Evolutionary conservation across 2,888 invertebrate species (phyloP).

Genomic region (Patella caerulea): DNA sequence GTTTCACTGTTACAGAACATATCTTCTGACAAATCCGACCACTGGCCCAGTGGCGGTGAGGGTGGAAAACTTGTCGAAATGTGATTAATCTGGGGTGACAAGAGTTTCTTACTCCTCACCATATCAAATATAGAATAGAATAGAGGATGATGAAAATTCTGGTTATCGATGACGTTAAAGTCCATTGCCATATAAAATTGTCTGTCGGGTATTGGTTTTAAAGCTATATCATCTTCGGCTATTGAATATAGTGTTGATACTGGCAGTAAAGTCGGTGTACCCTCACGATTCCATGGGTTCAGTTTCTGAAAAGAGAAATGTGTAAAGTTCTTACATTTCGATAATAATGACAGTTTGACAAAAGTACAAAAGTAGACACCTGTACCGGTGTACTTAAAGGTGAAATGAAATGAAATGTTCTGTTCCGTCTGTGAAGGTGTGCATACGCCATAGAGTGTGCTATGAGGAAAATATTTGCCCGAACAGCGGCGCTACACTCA

Average conservation of each 20-base stretch:
- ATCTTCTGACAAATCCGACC: conserved; percentile 75
- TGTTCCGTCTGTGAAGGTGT: too few species aligned
- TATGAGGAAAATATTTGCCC: too few species aligned
- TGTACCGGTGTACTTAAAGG: too few species aligned
- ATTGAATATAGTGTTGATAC: conserved; percentile 60
- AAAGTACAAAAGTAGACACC: too few species aligned
- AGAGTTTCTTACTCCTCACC: conserved; percentile 75
- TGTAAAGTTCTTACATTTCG: too few species aligned
- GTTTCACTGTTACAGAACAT: conserved; percentile 48
- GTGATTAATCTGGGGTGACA: conserved; percentile 87
- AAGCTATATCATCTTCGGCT: conserved; percentile 74
- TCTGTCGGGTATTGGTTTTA: conserved; percentile 76
- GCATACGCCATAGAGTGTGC: too few species aligned
- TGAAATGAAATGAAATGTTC: too few species aligned
- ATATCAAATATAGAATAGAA: conserved; percentile 75
- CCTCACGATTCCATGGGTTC: conserved; percentile 84
- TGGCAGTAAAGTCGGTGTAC: conserved; percentile 69
- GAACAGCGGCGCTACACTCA: too few species aligned
- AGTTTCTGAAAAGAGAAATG: conserved; percentile 67
- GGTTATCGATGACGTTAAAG: conserved; percentile 87
- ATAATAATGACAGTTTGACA: too few species aligned
- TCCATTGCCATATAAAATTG: conserved; percentile 90
- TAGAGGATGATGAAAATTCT: conserved; percentile 81
- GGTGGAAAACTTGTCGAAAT: conserved; percentile 84
- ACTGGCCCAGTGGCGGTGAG: conserved; percentile 80